Evolutionary conservation across 2,113 vertebrate genomes (phyloP), one percentile per base, ranked within the genome.

Genomic region (Columbina picui): DNA sequence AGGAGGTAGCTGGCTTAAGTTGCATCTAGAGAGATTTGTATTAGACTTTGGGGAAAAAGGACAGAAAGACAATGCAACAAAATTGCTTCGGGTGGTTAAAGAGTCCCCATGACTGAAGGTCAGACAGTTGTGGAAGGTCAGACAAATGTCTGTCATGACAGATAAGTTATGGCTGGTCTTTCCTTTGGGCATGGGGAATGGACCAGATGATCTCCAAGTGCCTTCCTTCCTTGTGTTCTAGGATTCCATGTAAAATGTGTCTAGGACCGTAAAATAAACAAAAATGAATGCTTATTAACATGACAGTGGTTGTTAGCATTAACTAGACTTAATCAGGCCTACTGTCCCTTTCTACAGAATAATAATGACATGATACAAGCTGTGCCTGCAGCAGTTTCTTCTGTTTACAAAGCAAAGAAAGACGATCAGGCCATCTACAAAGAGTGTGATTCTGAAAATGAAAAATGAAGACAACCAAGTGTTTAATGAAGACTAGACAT

Each of bases 241-340:
- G 15, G n/a, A 6, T 55, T n/a, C 12, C 19, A 4, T 6, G 32
- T 23, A 73, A 88, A 90, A 70, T 6, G 32, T 49, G 61, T 52
- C 68, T 39, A 21, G 65, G 77, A 20, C 20, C 56, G 80, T 61
- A 68, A 13, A 26, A 49, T 3, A 78, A 85, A n/a, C 15, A 71
- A 4, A 57, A 26, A 52, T 2, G 9, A 74, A 6, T 77, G 59
- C 47, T 91, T 68, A 69, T 85, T 73, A 87, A 67, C 10, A 0
- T 88, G 91, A 30, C 93, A 93, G 78, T 21, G 81, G 5, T n/a
- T 55, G 70, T 95, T 87, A 94, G 36, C n/a, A 32, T 91, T 91
- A 77, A 59, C 55, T 74, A 14, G 55, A 53, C 26, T 94, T 94
- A 91, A 91, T 93, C 67, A 91, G 87, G 87, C 45, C 96, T 89